phyloP scores from a whole-genome alignment of 1,140 invertebrate genomes.

The Trypoxylus dichotomus region DNA sequence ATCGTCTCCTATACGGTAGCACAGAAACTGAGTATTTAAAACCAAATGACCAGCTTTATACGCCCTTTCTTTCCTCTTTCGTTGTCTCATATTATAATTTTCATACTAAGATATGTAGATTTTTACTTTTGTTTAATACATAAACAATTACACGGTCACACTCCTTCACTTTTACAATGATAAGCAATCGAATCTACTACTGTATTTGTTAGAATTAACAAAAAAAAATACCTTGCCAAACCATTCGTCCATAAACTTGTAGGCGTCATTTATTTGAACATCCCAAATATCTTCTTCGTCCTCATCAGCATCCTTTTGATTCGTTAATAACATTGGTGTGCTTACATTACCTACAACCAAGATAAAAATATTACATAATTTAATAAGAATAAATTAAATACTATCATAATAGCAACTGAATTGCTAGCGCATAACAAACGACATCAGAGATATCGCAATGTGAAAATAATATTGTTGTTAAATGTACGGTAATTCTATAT shows the following conservation, averaged over 20 bases:
- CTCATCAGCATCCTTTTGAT: not conserved
- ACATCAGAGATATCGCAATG: not conserved
- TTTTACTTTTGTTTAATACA: not conserved
- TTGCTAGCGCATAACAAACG: not conserved
- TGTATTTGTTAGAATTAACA: not conserved
- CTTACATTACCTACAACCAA: not conserved
- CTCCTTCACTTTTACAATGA: not conserved
- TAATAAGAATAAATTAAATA: not conserved
- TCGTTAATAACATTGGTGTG: not conserved
- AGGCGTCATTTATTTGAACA: not conserved
- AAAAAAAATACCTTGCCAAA: conserved; percentile 2
- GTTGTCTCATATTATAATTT: too few species aligned
- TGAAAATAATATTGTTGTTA: too few species aligned
- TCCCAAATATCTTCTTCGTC: not conserved
- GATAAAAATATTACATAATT: not conserved
- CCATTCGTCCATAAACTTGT: not conserved
- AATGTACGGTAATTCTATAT: too few species aligned
- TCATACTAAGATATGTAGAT: not conserved
- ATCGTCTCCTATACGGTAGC: too few species aligned
- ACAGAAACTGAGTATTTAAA: too few species aligned
- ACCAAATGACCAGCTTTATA: too few species aligned
- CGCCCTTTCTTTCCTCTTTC: too few species aligned
- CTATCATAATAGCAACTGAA: not conserved
- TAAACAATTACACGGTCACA: not conserved
- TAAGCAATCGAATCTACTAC: not conserved